A percentile compares a stretch with the other conserved stretches of the same genome.
Evolutionary conservation across 2,888 invertebrate species (phyloP).

Genomic region (Eubasilissa splendida): DNA sequence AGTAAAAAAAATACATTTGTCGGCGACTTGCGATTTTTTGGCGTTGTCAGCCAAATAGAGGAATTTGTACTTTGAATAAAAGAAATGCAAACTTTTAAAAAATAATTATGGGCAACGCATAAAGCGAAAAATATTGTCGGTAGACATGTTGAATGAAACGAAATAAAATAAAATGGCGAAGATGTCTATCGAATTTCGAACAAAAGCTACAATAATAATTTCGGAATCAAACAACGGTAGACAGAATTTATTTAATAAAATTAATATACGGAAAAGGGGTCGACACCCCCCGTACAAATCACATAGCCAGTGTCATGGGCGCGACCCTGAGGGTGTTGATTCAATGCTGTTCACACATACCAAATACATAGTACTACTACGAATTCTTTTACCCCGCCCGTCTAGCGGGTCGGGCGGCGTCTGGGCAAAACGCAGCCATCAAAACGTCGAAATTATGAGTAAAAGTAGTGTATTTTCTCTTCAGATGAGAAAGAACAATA

Average conservation of each 20-base stretch:
- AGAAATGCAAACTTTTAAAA: neutral
- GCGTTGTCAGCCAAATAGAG: too few relatives aligned
- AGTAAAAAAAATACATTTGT: too few relatives aligned
- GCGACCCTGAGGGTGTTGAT: conserved; percentile 46
- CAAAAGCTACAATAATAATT: neutral
- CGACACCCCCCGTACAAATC: conserved; percentile 20
- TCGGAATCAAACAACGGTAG: neutral
- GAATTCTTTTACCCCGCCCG: conserved; percentile 16
- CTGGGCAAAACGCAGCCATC: neutral
- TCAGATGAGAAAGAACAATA: neutral
- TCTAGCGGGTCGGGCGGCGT: neutral
- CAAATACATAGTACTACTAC: conserved; percentile 7
- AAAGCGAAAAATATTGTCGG: neutral
- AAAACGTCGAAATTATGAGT: conserved; percentile 24
- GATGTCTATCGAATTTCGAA: neutral
- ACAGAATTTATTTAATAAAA: neutral
- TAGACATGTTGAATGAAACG: conserved; percentile 1
- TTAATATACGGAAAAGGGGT: neutral
- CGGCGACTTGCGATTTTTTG: too few relatives aligned
- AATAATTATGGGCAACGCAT: neutral
- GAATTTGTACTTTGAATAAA: too few relatives aligned
- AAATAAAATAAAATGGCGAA: conserved; percentile 16
- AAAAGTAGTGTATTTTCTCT: neutral
- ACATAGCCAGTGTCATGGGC: conserved; percentile 32
- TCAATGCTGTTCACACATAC: conserved; percentile 30